Conservation (phyloP, 2,888 invertebrate genomes). For the Linnaemya vulpina region DNA sequence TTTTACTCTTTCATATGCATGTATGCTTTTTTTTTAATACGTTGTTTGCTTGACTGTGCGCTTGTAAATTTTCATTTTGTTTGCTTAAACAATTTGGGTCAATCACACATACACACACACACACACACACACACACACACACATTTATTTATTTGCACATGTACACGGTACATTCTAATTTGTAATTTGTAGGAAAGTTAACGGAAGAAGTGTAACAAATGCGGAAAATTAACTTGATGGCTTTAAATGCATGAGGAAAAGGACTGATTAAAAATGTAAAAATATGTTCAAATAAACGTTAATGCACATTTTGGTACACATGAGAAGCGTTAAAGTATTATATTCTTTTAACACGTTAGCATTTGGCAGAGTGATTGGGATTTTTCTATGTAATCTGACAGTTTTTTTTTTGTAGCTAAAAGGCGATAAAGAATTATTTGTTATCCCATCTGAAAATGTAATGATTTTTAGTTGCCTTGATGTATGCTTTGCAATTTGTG, state of each 20-base stretch:
- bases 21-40: neutral
- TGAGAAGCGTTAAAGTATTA: slow-evolving; percentile 7
- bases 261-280: neutral
- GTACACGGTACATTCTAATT: neutral
- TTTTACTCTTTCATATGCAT: slow-evolving; percentile 14
- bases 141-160: neutral
- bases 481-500: too few species aligned
- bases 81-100: slow-evolving; percentile 58
- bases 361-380: too few species aligned
- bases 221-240: slow-evolving; percentile 35
- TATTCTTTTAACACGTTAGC: neutral
- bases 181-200: slow-evolving; percentile 47
- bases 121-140: neutral
- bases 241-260: slow-evolving; percentile 3
- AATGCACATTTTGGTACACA: neutral
- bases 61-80: slow-evolving; percentile 42
- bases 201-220: slow-evolving; percentile 47
- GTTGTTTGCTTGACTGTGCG: slow-evolving; percentile 4
- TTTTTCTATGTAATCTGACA: too few species aligned
- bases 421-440: too few species aligned
- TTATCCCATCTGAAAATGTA: too few species aligned
- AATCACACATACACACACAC: slow-evolving; percentile 23
- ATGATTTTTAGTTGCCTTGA: too few species aligned
- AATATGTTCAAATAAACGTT: neutral
- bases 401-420: too few species aligned